Evolutionary conservation across 2,888 invertebrate genomes (phyloP), one percentile per base, ranked within the genome.

Genomic region (Ypsolopha sequella): DNA sequence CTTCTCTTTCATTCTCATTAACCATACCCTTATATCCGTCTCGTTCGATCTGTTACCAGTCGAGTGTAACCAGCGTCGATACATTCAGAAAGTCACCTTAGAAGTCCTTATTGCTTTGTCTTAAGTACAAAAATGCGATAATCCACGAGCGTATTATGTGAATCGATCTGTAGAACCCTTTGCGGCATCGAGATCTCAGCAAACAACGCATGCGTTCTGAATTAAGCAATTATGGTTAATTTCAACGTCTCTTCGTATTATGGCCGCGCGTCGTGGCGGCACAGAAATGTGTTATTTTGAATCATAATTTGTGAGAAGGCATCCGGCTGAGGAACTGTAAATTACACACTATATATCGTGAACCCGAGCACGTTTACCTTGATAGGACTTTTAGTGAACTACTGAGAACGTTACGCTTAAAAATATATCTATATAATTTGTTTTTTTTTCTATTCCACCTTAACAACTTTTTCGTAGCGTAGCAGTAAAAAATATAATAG

Each of bases 221-320:
- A 86, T 86, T 85, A 86, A 86, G 86, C 82, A 86, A 86, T 86
- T 86, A 86, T 84, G 73, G 82, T 82, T 86, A 86, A 86, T 86
- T 85, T 84, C 71, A 77, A 80, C 9, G 73, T 76, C 80, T 76
- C 75, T 78, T 76, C 73, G 68, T 76, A 77, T 75, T 77, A 79
- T 75, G 68, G 76, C 65, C 70, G 65, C 41, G 63, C 70, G 76
- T 72, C 76, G 80, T 73, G 74, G 65, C 71, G 74, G 75, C 66
- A 68, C 64, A 59, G 80, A 76, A 70, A 79, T 84, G 81, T 86
- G 85, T 86, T 86, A 85, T 86, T 86, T 85, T 72, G 81, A 72
- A 80, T 78, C 76, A 77, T 86, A 86, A 86, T 85, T 86, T 84
- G 82, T 82, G 82, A 76, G 82, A 82, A 80, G 80, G 80, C 76